Evolutionary conservation across 2,113 vertebrate species (phyloP).

Genomic region (Puntigrus tetrazona): DNA sequence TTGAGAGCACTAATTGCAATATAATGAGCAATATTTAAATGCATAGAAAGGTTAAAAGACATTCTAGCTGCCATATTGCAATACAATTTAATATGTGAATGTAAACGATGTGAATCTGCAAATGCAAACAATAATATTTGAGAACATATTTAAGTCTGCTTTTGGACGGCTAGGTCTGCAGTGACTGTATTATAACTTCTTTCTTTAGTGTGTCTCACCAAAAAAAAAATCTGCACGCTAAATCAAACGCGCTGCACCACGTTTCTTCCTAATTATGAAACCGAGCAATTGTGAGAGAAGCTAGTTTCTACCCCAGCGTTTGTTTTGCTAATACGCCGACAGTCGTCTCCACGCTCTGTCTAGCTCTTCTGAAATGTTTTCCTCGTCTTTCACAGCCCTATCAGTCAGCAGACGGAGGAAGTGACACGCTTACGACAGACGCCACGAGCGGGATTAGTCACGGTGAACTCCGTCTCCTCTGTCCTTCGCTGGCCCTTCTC

Average conservation of each 20-base stretch:
- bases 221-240: neutral
- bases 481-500: neutral
- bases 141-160: neutral
- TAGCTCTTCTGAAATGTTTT: neutral
- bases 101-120: neutral
- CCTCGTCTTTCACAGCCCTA: constrained; percentile 7
- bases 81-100: neutral
- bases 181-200: neutral
- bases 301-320: neutral
- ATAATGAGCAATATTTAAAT: neutral
- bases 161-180: neutral
- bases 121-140: neutral
- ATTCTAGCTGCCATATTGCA: neutral
- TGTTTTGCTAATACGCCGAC: neutral
- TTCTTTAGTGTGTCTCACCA: neutral
- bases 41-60: neutral
- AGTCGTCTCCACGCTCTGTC: constrained; percentile 18
- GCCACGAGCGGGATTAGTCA: neutral
- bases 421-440: constrained; percentile 5
- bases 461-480: neutral
- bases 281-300: neutral
- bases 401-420: constrained; percentile 42
- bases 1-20: no score
- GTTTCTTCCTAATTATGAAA: neutral
- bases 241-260: neutral